Percentiles rank a stretch among this genome's conserved stretches.
Evolutionary conservation across 1,140 invertebrate genomes (phyloP).

Genomic region (Trinorchestia longiramus): DNA sequence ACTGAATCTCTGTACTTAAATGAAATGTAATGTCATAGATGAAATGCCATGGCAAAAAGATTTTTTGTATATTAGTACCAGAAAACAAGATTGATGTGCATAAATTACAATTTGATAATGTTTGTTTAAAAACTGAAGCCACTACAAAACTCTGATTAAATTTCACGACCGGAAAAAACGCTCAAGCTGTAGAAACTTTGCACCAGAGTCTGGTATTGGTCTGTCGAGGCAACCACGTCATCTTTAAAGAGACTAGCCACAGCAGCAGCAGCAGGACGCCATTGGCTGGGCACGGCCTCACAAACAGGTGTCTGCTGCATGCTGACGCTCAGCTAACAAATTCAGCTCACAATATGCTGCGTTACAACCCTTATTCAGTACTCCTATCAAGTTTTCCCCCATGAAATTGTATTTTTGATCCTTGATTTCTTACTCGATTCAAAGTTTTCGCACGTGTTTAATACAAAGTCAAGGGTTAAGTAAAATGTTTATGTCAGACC

Average conservation of each 20-base stretch:
- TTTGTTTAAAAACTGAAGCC: no score
- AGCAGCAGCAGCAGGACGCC: not conserved
- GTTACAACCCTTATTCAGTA: not conserved
- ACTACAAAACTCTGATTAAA: not conserved
- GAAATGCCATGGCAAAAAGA: no score
- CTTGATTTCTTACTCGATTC: not conserved
- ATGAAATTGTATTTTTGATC: not conserved
- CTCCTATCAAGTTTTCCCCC: not conserved
- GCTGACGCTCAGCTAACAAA: not conserved
- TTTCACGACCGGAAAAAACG: not conserved
- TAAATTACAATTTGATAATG: no score
- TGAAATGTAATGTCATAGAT: no score
- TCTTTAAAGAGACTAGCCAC: not conserved
- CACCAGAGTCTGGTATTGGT: not conserved
- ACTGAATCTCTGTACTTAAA: no score
- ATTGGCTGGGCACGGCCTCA: not conserved
- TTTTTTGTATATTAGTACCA: no score
- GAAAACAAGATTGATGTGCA: no score
- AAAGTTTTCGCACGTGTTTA: not conserved
- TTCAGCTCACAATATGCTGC: not conserved
- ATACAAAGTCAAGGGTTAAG: not conserved
- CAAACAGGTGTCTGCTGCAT: not conserved
- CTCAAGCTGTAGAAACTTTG: not conserved
- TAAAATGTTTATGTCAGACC: not conserved
- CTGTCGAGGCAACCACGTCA: not conserved